These are phyloP conservation scores for Andrena marginata DNA, from an alignment of 2,888 invertebrate genomes.

Conservation along the genomic window DNA sequence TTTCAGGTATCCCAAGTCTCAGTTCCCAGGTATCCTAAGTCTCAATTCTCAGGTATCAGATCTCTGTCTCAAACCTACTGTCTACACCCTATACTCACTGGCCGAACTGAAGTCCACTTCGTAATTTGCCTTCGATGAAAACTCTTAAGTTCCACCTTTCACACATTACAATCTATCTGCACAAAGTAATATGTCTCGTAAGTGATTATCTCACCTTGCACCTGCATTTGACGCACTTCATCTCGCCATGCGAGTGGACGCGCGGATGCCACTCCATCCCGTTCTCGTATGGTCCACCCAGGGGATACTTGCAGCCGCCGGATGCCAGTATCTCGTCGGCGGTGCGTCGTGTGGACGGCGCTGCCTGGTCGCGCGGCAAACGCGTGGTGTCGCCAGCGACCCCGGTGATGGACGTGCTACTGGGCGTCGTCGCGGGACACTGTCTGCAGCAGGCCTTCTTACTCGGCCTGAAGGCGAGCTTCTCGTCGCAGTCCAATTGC, in stretches of 20 bases:
- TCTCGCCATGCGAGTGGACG: slow-evolving; percentile 94
- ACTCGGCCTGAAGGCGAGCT: slow-evolving; percentile 90
- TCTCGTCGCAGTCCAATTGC: slow-evolving; percentile 90
- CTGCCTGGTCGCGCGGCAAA: slow-evolving; percentile 84
- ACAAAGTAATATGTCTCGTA: not conserved
- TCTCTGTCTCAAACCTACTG: no score
- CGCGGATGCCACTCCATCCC: slow-evolving; percentile 96
- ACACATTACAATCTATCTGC: no score
- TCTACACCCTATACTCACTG: no score
- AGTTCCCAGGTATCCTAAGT: no score
- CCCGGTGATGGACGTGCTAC: slow-evolving; percentile 60
- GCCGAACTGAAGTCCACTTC: no score
- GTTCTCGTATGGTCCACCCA: slow-evolving; percentile 88
- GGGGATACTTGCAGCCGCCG: slow-evolving; percentile 93
- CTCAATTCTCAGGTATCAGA: no score
- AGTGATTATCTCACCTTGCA: slow-evolving; percentile 90
- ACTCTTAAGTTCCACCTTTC: no score
- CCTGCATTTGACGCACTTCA: slow-evolving; percentile 95
- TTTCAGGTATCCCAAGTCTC: no score
- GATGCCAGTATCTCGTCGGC: slow-evolving; percentile 90
- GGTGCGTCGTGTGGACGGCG: slow-evolving; percentile 86
- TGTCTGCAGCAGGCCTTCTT: slow-evolving; percentile 93
- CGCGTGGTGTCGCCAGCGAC: slow-evolving; percentile 82
- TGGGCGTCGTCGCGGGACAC: slow-evolving; percentile 86
- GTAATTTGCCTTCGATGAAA: no score